These are phyloP conservation scores for Pardosa pseudoannulata DNA, from an alignment of 2,888 invertebrate genomes.

Conservation along the genomic window DNA sequence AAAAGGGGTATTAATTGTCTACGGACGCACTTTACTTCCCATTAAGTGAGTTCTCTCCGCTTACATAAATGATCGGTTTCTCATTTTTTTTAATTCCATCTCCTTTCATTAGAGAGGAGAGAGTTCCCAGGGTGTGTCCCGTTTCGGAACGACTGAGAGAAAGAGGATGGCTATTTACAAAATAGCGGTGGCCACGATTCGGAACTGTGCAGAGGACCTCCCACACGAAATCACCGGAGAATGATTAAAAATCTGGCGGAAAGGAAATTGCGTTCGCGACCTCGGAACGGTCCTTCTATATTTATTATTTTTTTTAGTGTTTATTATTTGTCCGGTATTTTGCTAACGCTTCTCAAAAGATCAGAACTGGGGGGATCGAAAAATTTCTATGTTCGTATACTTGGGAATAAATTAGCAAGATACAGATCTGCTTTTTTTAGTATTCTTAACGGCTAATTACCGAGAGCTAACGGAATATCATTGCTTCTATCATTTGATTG, in stretches of 20 bases:
- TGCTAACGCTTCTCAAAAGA: too few species aligned
- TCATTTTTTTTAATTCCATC: neutral
- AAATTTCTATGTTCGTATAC: too few species aligned
- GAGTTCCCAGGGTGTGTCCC: constrained; percentile 14
- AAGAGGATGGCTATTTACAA: constrained; percentile 1
- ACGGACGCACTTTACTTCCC: constrained; percentile 6
- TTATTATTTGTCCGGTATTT: too few species aligned
- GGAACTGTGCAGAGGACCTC: neutral
- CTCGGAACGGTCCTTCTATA: too few species aligned
- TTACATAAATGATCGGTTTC: constrained; percentile 28
- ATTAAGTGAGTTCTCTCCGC: constrained; percentile 14
- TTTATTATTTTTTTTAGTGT: too few species aligned
- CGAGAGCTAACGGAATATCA: too few species aligned
- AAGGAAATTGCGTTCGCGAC: constrained; percentile 8
- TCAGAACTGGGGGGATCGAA: too few species aligned
- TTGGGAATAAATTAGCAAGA: too few species aligned
- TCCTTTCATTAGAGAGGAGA: constrained; percentile 15
- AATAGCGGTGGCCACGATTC: neutral
- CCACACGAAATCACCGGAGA: neutral
- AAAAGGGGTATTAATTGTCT: constrained; percentile 14
- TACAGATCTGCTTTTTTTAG: too few species aligned
- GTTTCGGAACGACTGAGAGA: neutral
- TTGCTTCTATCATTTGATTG: too few species aligned
- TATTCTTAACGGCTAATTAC: too few species aligned
- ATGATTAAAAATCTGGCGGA: constrained; percentile 7